phyloP scores from a whole-genome alignment of 2,888 invertebrate species.

The Glyphotaelius pellucidus region DNA sequence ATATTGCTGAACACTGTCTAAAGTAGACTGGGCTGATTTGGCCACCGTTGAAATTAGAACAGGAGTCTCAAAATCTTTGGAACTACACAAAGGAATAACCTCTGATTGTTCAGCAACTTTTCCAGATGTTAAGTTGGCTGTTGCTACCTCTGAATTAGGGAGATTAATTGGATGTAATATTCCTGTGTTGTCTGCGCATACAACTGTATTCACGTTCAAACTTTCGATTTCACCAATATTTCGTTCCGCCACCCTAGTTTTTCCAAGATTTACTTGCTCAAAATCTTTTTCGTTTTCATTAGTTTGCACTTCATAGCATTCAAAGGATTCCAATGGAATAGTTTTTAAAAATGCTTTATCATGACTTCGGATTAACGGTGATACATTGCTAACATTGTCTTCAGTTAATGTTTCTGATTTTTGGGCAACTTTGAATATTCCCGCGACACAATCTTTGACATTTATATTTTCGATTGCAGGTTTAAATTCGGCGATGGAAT shows the following conservation, averaged over 20 bases:
- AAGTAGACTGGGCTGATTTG: constrained; percentile 73
- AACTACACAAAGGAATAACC: constrained; percentile 44
- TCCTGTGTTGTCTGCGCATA: constrained; percentile 63
- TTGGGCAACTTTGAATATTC: constrained; percentile 70
- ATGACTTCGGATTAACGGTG: constrained; percentile 62
- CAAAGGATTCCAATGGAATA: constrained; percentile 63
- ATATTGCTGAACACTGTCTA: constrained; percentile 77
- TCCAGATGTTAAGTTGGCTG: constrained; percentile 60
- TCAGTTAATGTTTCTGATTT: constrained; percentile 69
- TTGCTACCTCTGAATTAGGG: constrained; percentile 66
- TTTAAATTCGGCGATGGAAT: constrained; percentile 69
- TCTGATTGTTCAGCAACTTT: constrained; percentile 63
- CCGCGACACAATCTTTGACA: constrained; percentile 64
- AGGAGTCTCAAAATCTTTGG: constrained; percentile 67
- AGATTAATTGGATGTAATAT: constrained; percentile 60
- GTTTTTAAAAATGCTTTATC: constrained; percentile 65
- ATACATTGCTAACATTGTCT: constrained; percentile 64
- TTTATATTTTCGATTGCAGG: constrained; percentile 67
- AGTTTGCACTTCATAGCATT: constrained; percentile 67
- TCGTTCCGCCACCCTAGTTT: constrained; percentile 67
- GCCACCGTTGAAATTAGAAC: constrained; percentile 70
- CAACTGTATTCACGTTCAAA: constrained; percentile 64
- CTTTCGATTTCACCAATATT: constrained; percentile 68
- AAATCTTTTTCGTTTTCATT: constrained; percentile 66
- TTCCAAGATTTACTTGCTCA: constrained; percentile 68